Percentiles rank a stretch among this genome's conserved stretches.
phyloP scores from a whole-genome alignment of 1,140 invertebrate species.

The Fopius arisanus region DNA sequence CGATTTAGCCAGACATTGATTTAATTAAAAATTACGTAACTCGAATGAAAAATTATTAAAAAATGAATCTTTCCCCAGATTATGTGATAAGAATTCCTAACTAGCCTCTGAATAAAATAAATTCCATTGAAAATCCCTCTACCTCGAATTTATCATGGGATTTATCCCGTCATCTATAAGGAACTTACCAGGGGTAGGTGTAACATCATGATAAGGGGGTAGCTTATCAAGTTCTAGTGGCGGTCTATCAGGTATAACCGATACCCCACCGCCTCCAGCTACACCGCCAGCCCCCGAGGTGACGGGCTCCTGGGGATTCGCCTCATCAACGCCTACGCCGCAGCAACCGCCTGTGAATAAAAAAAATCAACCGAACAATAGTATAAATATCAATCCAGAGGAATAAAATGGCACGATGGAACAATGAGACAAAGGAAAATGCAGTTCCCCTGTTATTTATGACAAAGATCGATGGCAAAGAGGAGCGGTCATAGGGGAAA shows the following conservation, averaged over 20 bases:
- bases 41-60: too few species aligned
- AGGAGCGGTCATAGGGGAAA: slow-evolving; percentile 35
- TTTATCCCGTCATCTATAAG: neutral
- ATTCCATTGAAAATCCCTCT: neutral
- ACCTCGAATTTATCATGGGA: neutral
- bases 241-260: slow-evolving; percentile 62
- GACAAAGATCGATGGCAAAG: slow-evolving; percentile 6
- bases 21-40: too few species aligned
- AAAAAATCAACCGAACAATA: neutral
- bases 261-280: slow-evolving; percentile 53
- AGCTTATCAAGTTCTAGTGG: slow-evolving; percentile 63
- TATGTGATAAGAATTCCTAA: too few species aligned
- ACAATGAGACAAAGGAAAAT: neutral
- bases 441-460: neutral
- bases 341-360: slow-evolving; percentile 55
- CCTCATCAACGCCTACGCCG: slow-evolving; percentile 51
- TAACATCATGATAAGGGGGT: slow-evolving; percentile 63
- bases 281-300: slow-evolving; percentile 47
- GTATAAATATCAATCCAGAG: neutral
- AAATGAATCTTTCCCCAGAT: too few species aligned
- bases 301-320: slow-evolving; percentile 47
- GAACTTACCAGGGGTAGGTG: slow-evolving; percentile 60
- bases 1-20: too few species aligned
- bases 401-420: neutral
- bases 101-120: neutral